Percentiles rank a stretch among this genome's conserved stretches.
Conservation (phyloP, 2,888 invertebrate species). For the Rutpela maculata region DNA sequence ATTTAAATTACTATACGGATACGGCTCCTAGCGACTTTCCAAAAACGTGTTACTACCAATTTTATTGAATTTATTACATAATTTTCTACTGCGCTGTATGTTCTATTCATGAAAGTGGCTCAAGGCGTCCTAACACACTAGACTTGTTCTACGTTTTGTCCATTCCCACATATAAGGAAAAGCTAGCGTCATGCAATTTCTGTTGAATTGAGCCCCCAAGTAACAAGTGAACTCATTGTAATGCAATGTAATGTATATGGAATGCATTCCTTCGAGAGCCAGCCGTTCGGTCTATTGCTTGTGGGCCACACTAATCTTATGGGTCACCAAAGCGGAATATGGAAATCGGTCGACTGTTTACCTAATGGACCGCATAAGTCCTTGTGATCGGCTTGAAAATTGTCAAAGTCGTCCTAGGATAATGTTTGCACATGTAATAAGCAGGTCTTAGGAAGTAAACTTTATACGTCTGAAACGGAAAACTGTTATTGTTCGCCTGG, state of each 20-base stretch:
- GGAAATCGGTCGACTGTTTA: conserved; percentile 6
- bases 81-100: not conserved
- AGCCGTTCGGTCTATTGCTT: not conserved
- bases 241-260: conserved; percentile 23
- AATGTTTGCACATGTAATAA: not conserved
- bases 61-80: too few relatives aligned
- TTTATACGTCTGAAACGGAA: not conserved
- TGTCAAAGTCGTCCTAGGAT: not conserved
- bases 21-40: too few relatives aligned
- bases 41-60: too few relatives aligned
- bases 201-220: conserved; percentile 17
- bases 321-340: conserved; percentile 16
- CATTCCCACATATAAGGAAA: conserved; percentile 13
- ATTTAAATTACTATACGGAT: too few relatives aligned
- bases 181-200: conserved; percentile 9
- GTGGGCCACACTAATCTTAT: not conserved
- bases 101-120: not conserved
- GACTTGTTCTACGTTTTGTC: conserved; percentile 5
- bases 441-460: not conserved
- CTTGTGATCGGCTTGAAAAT: conserved; percentile 7
- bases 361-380: conserved; percentile 4
- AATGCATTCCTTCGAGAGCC: not conserved
- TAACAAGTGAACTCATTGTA: conserved; percentile 13
- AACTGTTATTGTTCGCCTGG: not conserved
- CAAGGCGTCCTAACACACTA: not conserved